phyloP scores from a whole-genome alignment of 2,113 vertebrate species.

The Struthio camelus region DNA sequence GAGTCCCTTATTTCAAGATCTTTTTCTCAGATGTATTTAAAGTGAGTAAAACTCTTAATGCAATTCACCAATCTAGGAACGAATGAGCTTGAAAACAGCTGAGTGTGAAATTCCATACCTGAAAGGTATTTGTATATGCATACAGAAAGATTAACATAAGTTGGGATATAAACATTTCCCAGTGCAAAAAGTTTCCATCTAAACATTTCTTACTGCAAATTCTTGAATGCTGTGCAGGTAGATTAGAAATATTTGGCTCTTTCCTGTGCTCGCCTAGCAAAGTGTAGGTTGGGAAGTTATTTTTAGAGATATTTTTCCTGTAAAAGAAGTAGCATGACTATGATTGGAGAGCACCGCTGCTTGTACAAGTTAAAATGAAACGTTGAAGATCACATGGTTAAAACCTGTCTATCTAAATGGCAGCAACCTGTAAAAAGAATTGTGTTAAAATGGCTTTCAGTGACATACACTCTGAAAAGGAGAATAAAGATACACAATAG shows the following conservation, averaged over 20 bases:
- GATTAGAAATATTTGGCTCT: constrained; percentile 29
- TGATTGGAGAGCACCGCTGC: constrained; percentile 23
- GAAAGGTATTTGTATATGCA: neutral
- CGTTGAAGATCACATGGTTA: constrained; percentile 52
- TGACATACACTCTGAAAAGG: neutral
- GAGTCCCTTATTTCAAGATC: neutral
- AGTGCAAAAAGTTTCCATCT: neutral
- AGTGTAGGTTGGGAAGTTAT: constrained; percentile 51
- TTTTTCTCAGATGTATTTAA: neutral
- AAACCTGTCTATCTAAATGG: constrained; percentile 47
- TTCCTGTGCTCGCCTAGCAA: constrained; percentile 10
- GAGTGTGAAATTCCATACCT: neutral
- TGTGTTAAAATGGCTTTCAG: neutral
- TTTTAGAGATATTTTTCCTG: constrained; percentile 67
- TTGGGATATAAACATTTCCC: neutral
- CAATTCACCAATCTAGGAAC: neutral
- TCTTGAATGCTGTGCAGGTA: neutral
- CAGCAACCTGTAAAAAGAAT: constrained; percentile 41
- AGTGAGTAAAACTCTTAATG: neutral
- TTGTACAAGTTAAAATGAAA: constrained; percentile 58
- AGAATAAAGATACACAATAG: neutral
- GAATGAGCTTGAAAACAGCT: constrained; percentile 26
- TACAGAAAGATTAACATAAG: neutral
- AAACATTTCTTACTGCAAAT: constrained; percentile 24
- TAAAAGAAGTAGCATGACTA: constrained; percentile 59